Evolutionary conservation across 2,113 vertebrate genomes (phyloP).

Genomic region (Pipa parva): DNA sequence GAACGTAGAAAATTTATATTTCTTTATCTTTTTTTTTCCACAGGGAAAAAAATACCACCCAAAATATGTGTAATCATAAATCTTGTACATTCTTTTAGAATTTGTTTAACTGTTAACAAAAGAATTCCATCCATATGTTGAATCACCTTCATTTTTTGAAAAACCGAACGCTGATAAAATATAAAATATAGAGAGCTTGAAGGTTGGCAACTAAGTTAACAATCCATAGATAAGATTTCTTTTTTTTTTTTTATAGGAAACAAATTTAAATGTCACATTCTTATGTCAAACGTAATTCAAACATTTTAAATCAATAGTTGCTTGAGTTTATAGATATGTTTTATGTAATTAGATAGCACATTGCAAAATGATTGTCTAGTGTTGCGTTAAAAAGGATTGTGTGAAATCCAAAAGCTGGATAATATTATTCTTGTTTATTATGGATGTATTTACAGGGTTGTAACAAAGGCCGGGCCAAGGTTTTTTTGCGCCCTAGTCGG

Average conservation of each 20-base stretch:
- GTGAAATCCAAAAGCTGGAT: neutral
- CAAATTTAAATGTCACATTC: slow-evolving; percentile 33
- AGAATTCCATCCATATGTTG: slow-evolving; percentile 28
- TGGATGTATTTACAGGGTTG: no score
- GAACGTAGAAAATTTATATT: no score
- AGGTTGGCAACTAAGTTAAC: slow-evolving; percentile 20
- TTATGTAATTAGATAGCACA: slow-evolving; percentile 35
- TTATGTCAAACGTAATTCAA: slow-evolving; percentile 27
- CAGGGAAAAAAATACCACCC: neutral
- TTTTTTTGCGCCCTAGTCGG: no score
- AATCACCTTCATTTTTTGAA: slow-evolving; percentile 31
- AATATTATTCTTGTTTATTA: neutral
- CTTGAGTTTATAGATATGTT: slow-evolving; percentile 28
- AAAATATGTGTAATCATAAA: slow-evolving; percentile 11
- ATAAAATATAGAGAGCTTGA: slow-evolving; percentile 23
- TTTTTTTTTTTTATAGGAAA: no score
- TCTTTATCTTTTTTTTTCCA: no score
- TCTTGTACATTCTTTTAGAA: neutral
- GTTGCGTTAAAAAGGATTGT: neutral
- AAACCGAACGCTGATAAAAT: slow-evolving; percentile 23
- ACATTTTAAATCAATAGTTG: slow-evolving; percentile 24
- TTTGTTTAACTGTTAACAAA: slow-evolving; percentile 16
- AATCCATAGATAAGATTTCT: slow-evolving; percentile 22
- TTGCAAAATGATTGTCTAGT: slow-evolving; percentile 21
- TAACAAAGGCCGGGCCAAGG: no score